Evolutionary conservation across 2,113 vertebrate genomes (phyloP), one percentile per base, ranked within the genome.

Genomic region (Xiphophorus couchianus): DNA sequence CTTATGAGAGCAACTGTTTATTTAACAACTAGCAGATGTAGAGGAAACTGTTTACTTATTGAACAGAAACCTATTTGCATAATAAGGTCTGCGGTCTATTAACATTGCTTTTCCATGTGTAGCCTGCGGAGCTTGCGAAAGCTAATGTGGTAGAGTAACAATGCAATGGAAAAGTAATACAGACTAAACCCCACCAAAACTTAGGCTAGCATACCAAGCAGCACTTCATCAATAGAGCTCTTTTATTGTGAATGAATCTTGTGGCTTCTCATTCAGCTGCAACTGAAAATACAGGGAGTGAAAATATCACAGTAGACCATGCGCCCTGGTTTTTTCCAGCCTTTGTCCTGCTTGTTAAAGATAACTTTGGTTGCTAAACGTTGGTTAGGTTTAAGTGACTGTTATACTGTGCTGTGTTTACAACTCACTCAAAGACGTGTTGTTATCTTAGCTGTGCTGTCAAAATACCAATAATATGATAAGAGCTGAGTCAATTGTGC

Each of bases 111-210:
- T 58, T n/a, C 22, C 19, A 58, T n/a, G 22, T 58, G 25, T n/a
- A 5, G 4, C 14, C 44, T 48, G 44, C 6, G 44, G 1, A 58
- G 51, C 25, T 22, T 25, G 51, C 22, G 7, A 10, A 58, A 10
- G 22, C 48, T 22, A 19, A 54, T 6, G 0, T 54, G 48, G 39
- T 19, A 48, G 17, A 48, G 44, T 19, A 17, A 48, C 44, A 19
- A 58, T 15, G 28, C 17, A 48, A 73, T 62, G 70, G 66, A 48
- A 48, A 48, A 48, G 44, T 19, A 48, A 48, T 19, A 5, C 14
- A 76, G 77, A 66, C 62, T 33, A 75, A 77, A 67, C 13, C 11
- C 25, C 85, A 71, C 35, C 35, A n/a, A 25, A 71, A 87, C 89
- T 78, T 61, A 70, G 64, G 48, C 22, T 25, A 44, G 63, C 5